A percentile compares a stretch with the other conserved stretches of the same genome.
Conservation (phyloP, 2,113 vertebrate genomes). For the Haemorhous mexicanus region DNA sequence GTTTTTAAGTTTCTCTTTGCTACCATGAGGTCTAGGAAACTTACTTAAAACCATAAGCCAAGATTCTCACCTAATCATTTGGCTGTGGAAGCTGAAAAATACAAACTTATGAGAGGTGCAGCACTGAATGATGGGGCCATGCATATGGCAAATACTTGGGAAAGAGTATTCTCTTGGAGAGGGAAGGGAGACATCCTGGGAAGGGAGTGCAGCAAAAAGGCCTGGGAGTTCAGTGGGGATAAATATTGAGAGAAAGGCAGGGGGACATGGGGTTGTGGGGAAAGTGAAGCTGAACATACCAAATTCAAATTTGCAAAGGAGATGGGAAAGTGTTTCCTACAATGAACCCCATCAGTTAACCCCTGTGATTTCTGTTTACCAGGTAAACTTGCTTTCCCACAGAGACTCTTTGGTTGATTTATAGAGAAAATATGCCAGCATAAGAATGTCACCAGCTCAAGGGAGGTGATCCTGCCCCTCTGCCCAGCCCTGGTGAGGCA, state of each 20-base stretch:
- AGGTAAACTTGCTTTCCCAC: not conserved
- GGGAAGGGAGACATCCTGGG: not conserved
- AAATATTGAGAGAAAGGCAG: not conserved
- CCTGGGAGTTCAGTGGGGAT: not conserved
- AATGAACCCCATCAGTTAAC: not conserved
- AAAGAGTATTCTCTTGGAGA: not conserved
- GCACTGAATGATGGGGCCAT: not conserved
- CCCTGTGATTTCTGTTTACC: not conserved
- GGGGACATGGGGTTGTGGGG: rapidly evolving
- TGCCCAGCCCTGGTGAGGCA: not conserved
- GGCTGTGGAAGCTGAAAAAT: slow-evolving; percentile 48
- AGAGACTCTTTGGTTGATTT: not conserved
- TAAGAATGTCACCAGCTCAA: not conserved
- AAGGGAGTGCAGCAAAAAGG: not conserved
- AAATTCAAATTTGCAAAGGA: not conserved
- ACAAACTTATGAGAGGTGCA: slow-evolving; percentile 8
- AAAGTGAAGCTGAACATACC: not conserved
- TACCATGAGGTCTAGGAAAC: slow-evolving; percentile 51
- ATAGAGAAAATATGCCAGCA: not conserved
- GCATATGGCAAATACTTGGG: not conserved
- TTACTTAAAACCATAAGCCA: slow-evolving; percentile 42
- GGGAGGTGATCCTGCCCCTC: not conserved
- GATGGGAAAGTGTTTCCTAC: not conserved
- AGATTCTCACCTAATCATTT: slow-evolving; percentile 62
- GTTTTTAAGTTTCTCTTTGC: slow-evolving; percentile 53